phyloP scores from a whole-genome alignment of 2,113 vertebrate species.

The Nettapus auritus region DNA sequence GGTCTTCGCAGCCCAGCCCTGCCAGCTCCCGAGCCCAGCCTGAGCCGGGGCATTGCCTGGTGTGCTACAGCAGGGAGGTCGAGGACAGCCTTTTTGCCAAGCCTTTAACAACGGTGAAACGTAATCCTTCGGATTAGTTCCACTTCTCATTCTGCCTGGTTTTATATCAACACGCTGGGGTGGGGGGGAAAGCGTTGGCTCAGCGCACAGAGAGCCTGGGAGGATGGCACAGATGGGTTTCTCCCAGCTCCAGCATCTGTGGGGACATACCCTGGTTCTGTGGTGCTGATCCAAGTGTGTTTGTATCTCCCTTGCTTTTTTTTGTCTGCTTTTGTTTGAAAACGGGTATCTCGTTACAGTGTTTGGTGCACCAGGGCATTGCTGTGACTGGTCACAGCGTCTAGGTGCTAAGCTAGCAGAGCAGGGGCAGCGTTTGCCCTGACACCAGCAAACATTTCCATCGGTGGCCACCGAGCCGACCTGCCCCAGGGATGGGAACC shows the following conservation, averaged over 20 bases:
- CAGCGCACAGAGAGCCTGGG: not conserved
- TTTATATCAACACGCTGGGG: not conserved
- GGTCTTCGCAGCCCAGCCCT: not conserved
- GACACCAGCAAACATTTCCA: not conserved
- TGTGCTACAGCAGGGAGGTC: not conserved
- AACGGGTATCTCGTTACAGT: accelerated
- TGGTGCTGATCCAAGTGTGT: not conserved
- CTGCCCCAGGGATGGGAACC: not conserved
- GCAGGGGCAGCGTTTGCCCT: not conserved
- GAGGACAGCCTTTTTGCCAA: not conserved
- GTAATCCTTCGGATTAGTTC: not conserved
- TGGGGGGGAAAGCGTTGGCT: not conserved
- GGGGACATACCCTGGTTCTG: not conserved
- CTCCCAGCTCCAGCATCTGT: not conserved
- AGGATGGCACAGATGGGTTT: not conserved
- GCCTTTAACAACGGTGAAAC: not conserved
- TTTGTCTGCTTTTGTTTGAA: not conserved
- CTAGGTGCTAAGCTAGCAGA: not conserved
- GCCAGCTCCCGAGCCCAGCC: constrained; percentile 14
- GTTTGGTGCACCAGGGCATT: not conserved
- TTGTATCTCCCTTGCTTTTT: not conserved
- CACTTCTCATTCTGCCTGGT: not conserved
- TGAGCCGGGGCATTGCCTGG: no score
- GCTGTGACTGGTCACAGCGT: not conserved
- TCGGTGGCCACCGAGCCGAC: not conserved